Evolutionary conservation across 2,888 invertebrate genomes (phyloP).

Genomic region (Kuschelorhynchus macadamiae): DNA sequence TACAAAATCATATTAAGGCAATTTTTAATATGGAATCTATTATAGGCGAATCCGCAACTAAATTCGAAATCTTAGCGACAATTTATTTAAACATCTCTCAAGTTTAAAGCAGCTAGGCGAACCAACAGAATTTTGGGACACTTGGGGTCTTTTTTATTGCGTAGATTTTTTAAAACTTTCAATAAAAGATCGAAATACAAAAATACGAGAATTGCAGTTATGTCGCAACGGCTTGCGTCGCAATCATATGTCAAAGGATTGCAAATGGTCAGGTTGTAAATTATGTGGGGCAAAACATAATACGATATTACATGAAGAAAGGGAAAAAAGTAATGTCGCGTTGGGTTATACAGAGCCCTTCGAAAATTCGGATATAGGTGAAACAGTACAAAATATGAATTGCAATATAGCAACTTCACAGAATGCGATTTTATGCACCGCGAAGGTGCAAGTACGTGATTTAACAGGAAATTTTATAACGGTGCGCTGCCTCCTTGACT

Average conservation of each 20-base stretch:
- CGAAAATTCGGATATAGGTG: not conserved
- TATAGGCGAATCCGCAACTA: not conserved
- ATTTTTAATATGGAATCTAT: constrained; percentile 13
- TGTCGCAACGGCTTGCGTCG: constrained; percentile 25
- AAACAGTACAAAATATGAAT: not conserved
- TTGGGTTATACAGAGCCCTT: no score
- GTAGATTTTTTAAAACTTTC: constrained; percentile 27
- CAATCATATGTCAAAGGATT: constrained; percentile 22
- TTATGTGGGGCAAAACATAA: constrained; percentile 35
- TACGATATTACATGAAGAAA: constrained; percentile 22
- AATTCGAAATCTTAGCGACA: constrained; percentile 11
- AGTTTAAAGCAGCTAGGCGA: constrained; percentile 44
- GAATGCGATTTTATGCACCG: constrained; percentile 25
- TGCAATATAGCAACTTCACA: constrained; percentile 23
- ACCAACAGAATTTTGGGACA: constrained; percentile 38
- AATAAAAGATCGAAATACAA: constrained; percentile 18
- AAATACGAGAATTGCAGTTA: constrained; percentile 14
- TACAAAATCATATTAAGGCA: constrained; percentile 37
- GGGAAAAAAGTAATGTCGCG: not conserved
- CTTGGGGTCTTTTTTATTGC: constrained; percentile 34
- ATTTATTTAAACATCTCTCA: constrained; percentile 23
- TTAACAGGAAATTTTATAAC: constrained; percentile 2
- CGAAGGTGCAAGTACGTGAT: constrained; percentile 1
- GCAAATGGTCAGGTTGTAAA: constrained; percentile 31
- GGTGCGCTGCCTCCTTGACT: constrained; percentile 34